Conservation (phyloP, 2,113 vertebrate genomes). For the Spilogale gracilis region DNA sequence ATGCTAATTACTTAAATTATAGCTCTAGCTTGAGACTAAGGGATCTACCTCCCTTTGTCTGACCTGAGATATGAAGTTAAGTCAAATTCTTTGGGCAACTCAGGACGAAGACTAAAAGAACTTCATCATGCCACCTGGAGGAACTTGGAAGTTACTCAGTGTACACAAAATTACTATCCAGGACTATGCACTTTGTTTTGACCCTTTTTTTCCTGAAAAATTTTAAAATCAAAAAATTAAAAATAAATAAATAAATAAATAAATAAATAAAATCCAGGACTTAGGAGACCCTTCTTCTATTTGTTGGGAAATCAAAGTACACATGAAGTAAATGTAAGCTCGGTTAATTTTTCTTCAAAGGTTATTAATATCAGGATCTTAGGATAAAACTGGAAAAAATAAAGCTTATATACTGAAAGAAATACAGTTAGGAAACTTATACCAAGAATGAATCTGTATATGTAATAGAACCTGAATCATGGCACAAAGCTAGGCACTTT, state of each 20-base stretch:
- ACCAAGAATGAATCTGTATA: neutral
- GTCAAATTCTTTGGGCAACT: neutral
- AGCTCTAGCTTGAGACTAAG: neutral
- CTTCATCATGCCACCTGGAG: neutral
- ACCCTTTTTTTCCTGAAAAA: neutral
- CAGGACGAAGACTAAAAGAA: neutral
- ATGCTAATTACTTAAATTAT: neutral
- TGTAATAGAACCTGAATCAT: neutral
- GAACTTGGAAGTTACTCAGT: neutral
- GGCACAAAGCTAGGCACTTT: neutral
- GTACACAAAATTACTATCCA: neutral
- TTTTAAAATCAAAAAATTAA: neutral
- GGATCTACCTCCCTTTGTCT: neutral
- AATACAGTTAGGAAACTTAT: constrained; percentile 7
- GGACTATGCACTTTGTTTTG: neutral
- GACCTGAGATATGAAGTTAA: neutral
- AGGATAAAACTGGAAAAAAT: constrained; percentile 2
- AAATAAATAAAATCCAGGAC: neutral
- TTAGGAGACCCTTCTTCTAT: neutral
- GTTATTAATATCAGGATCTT: neutral
- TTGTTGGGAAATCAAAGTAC: neutral
- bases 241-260: neutral
- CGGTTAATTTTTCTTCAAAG: neutral
- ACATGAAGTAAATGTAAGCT: neutral
- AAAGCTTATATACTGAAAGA: neutral